Base-by-base conservation (phyloP, 2,113 vertebrate genomes). In the Planiliza haematocheilus region DNA sequence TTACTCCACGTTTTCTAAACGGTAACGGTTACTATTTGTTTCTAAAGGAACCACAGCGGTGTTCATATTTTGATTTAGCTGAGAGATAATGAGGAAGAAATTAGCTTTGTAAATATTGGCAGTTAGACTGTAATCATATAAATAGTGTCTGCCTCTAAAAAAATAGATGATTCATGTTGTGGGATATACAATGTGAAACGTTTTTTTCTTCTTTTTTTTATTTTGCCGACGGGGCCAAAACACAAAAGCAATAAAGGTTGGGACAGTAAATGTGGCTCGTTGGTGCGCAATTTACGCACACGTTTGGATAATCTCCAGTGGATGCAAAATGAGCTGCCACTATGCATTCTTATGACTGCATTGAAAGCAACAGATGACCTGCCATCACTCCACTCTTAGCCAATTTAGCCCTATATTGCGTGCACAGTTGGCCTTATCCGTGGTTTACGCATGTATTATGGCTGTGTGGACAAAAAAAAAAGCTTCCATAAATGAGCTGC, bases 351-450 rank as follows among this genome's bases (percentile, higher is more conserved):
- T 43, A 43, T 53, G 30, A 43, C 34, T 69, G 56, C 30, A n/a
- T 56, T 68, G 20, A 60, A 37, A 72, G 74, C 87, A 79, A 79
- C 70, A 87, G 69, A 70, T 89, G 76, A 87, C 74, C 76, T 53
- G 52, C 69, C 69, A 10, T 21, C 70, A 39, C 21, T 61, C 43
- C 41, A 24, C 56, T 77, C 53, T 34, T 21, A 30, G 62, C 53
- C 66, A 74, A 37, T 81, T 84, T 79, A 58, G 37, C 11, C 53
- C 21, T 34, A 43, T 60, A 75, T 84, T 81, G 67, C 72, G 52
- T 36, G 64, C 39, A 18, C 79, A 51, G 70, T 81, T 64, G 56
- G 46, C 41, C 56, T 88, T 30, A 57, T 74, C 67, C 38, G 53
- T 78, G 58, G 70, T 65, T 73, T 46, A 61, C 4, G 55, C 75